phyloP scores from a whole-genome alignment of 2,888 invertebrate species.

The Epiblema foenella region DNA sequence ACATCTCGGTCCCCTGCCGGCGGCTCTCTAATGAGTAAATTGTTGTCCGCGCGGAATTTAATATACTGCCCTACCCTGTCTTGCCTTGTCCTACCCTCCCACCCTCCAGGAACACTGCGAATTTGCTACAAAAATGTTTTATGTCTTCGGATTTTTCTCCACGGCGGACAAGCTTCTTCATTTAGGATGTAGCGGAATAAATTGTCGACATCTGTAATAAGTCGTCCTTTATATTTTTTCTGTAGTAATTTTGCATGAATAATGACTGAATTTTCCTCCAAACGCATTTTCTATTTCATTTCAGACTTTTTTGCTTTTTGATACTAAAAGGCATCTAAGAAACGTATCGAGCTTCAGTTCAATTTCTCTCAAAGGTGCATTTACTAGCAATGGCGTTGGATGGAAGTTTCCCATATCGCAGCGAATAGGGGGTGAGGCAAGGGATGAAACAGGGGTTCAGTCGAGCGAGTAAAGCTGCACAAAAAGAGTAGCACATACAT shows the following conservation, averaged over 20 bases:
- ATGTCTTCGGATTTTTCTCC: conserved; percentile 40
- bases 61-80: conserved; percentile 52
- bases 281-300: not conserved
- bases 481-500: conserved; percentile 45
- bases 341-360: conserved; percentile 19
- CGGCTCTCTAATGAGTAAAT: conserved; percentile 58
- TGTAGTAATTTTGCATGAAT: conserved; percentile 28
- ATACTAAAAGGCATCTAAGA: conserved; percentile 15
- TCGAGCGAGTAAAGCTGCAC: conserved; percentile 40
- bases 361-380: conserved; percentile 37
- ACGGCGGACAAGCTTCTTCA: conserved; percentile 42
- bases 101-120: conserved; percentile 31
- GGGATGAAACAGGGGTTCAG: conserved; percentile 30
- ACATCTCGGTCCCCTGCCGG: conserved; percentile 39
- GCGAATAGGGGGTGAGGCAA: conserved; percentile 18
- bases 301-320: not conserved
- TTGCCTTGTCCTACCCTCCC: conserved; percentile 45
- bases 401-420: conserved; percentile 38
- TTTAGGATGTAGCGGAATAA: conserved; percentile 37
- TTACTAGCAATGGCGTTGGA: conserved; percentile 30
- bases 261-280: not conserved
- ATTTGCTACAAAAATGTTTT: conserved; percentile 44
- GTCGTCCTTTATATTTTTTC: conserved; percentile 33
- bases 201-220: conserved; percentile 41
- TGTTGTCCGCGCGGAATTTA: conserved; percentile 63